Evolutionary conservation across 2,113 vertebrate genomes (phyloP), one percentile per base, ranked within the genome.

Genomic region (Galemys pyrenaicus): DNA sequence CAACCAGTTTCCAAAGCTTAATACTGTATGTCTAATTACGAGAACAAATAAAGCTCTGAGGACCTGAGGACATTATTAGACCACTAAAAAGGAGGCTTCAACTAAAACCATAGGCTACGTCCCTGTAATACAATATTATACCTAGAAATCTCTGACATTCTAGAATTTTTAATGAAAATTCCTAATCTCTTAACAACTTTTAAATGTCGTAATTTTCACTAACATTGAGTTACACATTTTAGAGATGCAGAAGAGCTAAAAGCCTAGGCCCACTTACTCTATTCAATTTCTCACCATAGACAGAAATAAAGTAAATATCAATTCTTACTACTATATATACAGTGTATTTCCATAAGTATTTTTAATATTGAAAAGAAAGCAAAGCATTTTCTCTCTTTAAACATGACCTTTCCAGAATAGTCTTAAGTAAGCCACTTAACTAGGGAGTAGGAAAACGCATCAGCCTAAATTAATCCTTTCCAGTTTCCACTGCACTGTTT

Each of bases 381-480:
- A 94, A 35, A 91, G 9, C 49, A 64, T 37, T 70, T 86, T 92
- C 46, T 80, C 83, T 93, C 92, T 80, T 95, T 94, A 97, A 98
- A 96, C 78, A 89, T 26, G 35, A 97, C 49, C 28, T 94, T 96
- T 97, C 67, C 67, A 82, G 88, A 92, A 65, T 17, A 97, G 11
- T 71, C 13, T n/a, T 73, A 86, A 96, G 64, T 77, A 86, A 96
- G 64, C 41, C 78, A 92, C 82, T 96, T 79, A 92, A 70, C 77
- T 90, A 92, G 44, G 28, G 35, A 91, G 58, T 24, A 96, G 89
- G 77, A 49, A 84, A 96, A 93, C 49, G 3, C 0, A 1, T 75
- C 49, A 65, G 17, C 60, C 83, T 93, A 94, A 95, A 96, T 91
- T 96, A 96, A 97, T 91, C 81, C 74, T 97, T 51, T 56, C 68